phyloP scores from a whole-genome alignment of 2,113 vertebrate genomes.

The Panthera leo region DNA sequence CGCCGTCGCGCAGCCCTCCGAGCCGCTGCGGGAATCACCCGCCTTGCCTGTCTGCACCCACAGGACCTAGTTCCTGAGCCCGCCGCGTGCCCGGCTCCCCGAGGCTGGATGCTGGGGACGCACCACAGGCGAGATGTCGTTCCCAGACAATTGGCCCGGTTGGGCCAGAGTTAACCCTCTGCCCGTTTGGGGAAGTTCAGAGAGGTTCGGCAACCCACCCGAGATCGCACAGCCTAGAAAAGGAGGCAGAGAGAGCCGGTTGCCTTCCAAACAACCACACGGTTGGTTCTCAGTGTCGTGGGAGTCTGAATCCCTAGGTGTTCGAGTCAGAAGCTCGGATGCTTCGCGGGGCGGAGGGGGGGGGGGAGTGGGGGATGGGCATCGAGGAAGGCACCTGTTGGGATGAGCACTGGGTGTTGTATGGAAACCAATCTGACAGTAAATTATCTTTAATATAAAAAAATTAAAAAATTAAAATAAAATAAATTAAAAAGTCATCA shows the following conservation, averaged over 20 bases:
- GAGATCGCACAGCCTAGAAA: not conserved
- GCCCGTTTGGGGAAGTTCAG: not conserved
- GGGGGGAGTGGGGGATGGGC: too few relatives aligned
- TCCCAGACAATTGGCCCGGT: not conserved
- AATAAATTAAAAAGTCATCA: too few relatives aligned
- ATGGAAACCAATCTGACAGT: too few relatives aligned
- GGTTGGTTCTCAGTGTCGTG: rapidly evolving
- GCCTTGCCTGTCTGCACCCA: not conserved
- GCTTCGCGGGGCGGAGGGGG: rapidly evolving
- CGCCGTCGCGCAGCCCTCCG: rapidly evolving
- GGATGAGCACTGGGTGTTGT: too few relatives aligned
- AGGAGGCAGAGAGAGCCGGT: not conserved
- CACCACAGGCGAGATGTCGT: rapidly evolving
- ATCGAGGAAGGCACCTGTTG: too few relatives aligned
- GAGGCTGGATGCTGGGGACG: not conserved
- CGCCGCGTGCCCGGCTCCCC: rapidly evolving
- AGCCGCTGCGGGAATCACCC: rapidly evolving
- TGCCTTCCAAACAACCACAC: too few relatives aligned
- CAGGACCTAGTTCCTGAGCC: not conserved
- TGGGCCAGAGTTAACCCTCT: not conserved
- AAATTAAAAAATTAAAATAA: too few relatives aligned
- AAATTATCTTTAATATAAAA: too few relatives aligned
- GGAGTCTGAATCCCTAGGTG: not conserved
- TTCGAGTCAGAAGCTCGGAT: not conserved
- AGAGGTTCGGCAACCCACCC: not conserved